A percentile compares a stretch with the other conserved stretches of the same genome.
Conservation (phyloP, 2,888 invertebrate species). For the Phortica okadai region DNA sequence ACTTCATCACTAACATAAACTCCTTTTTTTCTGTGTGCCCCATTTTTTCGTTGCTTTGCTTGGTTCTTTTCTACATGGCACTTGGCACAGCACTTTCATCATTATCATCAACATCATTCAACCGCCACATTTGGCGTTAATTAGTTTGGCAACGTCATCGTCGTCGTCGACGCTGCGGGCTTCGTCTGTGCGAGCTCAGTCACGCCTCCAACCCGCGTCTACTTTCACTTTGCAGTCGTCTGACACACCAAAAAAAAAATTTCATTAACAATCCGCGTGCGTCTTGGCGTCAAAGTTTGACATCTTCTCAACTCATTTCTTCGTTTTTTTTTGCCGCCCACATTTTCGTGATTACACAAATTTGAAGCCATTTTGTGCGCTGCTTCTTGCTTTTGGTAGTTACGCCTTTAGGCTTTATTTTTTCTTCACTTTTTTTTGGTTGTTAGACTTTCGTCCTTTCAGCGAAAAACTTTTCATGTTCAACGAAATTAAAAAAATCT, state of each 20-base stretch:
- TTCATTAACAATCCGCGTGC: slow-evolving; percentile 61
- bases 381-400: slow-evolving; percentile 36
- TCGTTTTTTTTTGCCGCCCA: not conserved
- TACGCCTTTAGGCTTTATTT: slow-evolving; percentile 56
- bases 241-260: slow-evolving; percentile 45
- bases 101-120: slow-evolving; percentile 46
- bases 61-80: slow-evolving; percentile 9
- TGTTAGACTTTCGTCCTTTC: slow-evolving; percentile 36
- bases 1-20: slow-evolving; percentile 13
- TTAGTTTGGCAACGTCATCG: slow-evolving; percentile 58
- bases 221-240: no score
- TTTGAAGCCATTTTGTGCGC: slow-evolving; percentile 59
- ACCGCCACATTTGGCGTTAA: slow-evolving; percentile 63
- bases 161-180: slow-evolving; percentile 54
- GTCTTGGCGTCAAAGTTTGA: slow-evolving; percentile 50
- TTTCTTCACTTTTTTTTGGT: not conserved
- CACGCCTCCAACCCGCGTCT: slow-evolving; percentile 43
- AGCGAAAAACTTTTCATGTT: slow-evolving; percentile 26
- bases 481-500: slow-evolving; percentile 57
- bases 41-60: slow-evolving; percentile 12
- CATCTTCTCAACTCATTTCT: slow-evolving; percentile 52
- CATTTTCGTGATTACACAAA: slow-evolving; percentile 57
- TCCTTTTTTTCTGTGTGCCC: slow-evolving; percentile 8
- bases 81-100: slow-evolving; percentile 23
- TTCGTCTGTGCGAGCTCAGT: slow-evolving; percentile 60